Conservation (phyloP, 92 coral and sea anemone genomes). For the Anthopleura xanthogrammica region DNA sequence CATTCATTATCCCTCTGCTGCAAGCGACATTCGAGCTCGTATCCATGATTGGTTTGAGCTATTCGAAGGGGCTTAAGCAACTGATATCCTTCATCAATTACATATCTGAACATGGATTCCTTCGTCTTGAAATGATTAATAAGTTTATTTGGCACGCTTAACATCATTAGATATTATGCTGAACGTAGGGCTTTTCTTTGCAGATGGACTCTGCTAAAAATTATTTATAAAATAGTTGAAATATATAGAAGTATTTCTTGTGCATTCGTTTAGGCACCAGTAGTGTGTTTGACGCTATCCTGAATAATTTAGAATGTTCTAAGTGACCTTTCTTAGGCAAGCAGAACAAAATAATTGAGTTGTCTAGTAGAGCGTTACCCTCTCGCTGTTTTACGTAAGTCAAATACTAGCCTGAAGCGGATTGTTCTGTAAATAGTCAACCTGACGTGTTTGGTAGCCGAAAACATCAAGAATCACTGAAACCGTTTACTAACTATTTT, state of each 20-base stretch:
- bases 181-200: too few species aligned
- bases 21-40: too few species aligned
- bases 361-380: neutral
- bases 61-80: too few species aligned
- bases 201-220: neutral
- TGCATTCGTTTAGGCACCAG: neutral
- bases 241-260: neutral
- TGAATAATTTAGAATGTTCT: slow-evolving; percentile 6
- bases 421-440: neutral
- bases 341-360: neutral
- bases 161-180: too few species aligned
- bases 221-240: neutral
- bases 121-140: too few species aligned
- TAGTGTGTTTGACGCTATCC: neutral
- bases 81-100: too few species aligned
- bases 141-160: too few species aligned
- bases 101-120: too few species aligned
- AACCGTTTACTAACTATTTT: neutral
- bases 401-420: neutral
- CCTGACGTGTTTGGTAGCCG: neutral
- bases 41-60: too few species aligned
- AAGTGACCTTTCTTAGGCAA: neutral
- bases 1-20: too few species aligned
- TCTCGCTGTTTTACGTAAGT: neutral
- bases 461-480: neutral